Evolutionary conservation across 2,113 vertebrate species (phyloP).

Genomic region (Herpailurus yagouaroundi): DNA sequence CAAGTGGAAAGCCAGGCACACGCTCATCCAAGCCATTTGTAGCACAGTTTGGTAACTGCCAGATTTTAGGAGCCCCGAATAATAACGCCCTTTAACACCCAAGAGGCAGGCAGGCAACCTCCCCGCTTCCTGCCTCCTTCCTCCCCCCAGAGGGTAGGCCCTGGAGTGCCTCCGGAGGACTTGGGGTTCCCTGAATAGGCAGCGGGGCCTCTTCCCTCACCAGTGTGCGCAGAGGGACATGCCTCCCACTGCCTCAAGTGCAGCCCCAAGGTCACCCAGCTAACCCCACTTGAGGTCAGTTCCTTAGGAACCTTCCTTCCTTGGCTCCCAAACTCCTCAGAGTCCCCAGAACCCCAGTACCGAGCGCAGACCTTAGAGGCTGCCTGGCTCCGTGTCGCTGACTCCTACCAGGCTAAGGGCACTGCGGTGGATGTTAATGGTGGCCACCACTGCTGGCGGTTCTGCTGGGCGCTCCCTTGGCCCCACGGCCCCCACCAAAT

Average conservation of each 20-base stretch:
- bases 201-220: neutral
- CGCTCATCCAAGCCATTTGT: neutral
- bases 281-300: neutral
- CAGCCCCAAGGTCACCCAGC: neutral
- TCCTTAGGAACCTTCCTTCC: neutral
- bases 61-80: neutral
- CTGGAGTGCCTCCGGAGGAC: neutral
- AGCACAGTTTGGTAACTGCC: neutral
- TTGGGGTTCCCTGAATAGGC: neutral
- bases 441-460: neutral
- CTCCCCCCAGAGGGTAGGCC: neutral
- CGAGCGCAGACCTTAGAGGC: accelerated
- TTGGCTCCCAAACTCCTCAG: neutral
- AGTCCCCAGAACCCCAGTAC: accelerated
- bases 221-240: neutral
- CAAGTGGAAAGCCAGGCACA: neutral
- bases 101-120: neutral
- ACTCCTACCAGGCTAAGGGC: neutral
- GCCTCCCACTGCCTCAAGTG: neutral
- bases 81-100: neutral
- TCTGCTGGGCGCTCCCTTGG: neutral
- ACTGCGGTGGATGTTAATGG: accelerated
- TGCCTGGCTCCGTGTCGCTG: accelerated
- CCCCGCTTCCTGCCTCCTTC: no score
- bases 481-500: accelerated